Conservation (phyloP, 2,888 invertebrate species). For the Meganola albula region DNA sequence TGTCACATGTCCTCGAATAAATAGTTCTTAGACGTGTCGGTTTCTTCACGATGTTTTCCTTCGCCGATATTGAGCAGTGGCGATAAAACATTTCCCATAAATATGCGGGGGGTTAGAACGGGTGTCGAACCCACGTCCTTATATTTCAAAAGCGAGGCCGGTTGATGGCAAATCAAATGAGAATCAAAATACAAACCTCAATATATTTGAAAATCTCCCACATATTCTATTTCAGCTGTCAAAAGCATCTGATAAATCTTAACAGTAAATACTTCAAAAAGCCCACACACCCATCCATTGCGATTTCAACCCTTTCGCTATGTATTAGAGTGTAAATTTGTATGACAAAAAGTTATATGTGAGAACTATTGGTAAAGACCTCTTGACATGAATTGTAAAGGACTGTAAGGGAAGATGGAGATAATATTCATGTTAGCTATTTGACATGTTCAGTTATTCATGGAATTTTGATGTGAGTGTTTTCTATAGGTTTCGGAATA, state of each 20-base stretch:
- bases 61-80: no score
- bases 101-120: no score
- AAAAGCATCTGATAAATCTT: constrained; percentile 28
- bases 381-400: constrained; percentile 33
- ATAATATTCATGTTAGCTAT: constrained; percentile 50
- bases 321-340: constrained; percentile 5
- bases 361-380: constrained; percentile 32
- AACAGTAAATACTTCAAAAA: constrained; percentile 26
- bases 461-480: constrained; percentile 43
- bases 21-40: no score
- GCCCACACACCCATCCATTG: neutral
- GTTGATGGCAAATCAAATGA: no score
- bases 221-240: constrained; percentile 15
- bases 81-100: no score
- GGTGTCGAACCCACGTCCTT: no score
- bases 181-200: no score
- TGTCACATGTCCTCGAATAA: no score
- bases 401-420: constrained; percentile 40
- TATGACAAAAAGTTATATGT: constrained; percentile 5
- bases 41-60: no score
- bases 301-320: neutral
- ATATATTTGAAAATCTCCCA: constrained; percentile 12
- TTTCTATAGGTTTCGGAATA: constrained; percentile 32
- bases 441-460: constrained; percentile 62
- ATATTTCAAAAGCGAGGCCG: no score